Conservation (phyloP, 2,113 vertebrate genomes). For the Cettia cetti region DNA sequence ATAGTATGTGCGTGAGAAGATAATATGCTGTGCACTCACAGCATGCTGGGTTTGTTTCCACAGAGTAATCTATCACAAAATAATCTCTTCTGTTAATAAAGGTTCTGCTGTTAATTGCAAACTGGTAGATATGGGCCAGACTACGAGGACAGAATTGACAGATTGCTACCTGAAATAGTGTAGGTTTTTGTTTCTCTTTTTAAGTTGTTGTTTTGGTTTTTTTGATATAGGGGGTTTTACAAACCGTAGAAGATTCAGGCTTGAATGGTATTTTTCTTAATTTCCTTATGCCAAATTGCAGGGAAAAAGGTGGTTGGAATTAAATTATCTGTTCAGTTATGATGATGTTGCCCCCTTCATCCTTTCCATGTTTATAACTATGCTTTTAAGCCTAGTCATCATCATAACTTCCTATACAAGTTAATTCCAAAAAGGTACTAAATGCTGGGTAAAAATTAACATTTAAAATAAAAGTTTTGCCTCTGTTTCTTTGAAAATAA, state of each 20-base stretch:
- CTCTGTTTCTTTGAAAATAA: not conserved
- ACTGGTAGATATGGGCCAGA: not conserved
- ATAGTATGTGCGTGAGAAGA: not conserved
- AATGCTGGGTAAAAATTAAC: not conserved
- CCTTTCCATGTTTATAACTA: not conserved
- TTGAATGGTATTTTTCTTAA: not conserved
- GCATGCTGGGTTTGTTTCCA: not conserved
- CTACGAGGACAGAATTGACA: not conserved
- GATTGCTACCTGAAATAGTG: not conserved
- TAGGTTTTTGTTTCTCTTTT: not conserved
- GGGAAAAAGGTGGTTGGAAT: not conserved
- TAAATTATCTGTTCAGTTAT: not conserved
- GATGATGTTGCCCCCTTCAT: not conserved
- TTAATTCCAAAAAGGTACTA: not conserved
- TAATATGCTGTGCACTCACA: not conserved
- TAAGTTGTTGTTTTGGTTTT: not conserved
- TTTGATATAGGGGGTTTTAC: not conserved
- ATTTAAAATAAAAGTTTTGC: not conserved
- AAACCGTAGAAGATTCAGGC: not conserved
- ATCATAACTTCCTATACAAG: not conserved
- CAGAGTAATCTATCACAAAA: not conserved
- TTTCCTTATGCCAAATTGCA: not conserved
- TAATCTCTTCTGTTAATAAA: not conserved
- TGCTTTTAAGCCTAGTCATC: not conserved
- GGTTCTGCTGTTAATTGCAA: not conserved